phyloP scores from a whole-genome alignment of 2,888 invertebrate species.

The Trachelus tabidus region DNA sequence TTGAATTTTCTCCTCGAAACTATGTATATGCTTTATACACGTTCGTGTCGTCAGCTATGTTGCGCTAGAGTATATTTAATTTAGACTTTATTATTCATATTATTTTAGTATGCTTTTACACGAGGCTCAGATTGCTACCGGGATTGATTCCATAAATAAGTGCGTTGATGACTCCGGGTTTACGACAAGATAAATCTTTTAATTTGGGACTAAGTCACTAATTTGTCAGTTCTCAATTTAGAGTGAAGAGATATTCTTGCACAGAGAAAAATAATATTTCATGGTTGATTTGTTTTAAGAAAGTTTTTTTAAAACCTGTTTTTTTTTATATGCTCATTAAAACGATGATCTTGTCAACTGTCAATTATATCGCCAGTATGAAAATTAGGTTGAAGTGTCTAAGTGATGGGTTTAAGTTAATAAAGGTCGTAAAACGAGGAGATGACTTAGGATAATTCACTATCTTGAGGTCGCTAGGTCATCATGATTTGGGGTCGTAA shows the following conservation, averaged over 20 bases:
- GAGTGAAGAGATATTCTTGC: background rate
- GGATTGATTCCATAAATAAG: background rate
- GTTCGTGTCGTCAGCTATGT: background rate
- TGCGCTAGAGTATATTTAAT: background rate
- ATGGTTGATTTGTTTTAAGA: background rate
- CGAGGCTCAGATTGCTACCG: background rate
- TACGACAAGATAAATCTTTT: background rate
- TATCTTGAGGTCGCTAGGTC: conserved; percentile 33
- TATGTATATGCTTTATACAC: background rate
- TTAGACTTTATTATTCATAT: background rate
- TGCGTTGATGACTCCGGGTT: background rate
- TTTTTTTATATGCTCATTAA: background rate
- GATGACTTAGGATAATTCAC: background rate
- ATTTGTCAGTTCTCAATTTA: background rate
- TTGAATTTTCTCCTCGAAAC: background rate
- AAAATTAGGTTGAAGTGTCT: background rate
- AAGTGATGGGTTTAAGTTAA: background rate
- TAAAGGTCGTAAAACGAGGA: background rate
- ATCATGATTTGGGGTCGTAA: conserved; percentile 35
- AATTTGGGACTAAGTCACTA: too few relatives aligned
- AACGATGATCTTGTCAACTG: background rate
- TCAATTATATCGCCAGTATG: background rate
- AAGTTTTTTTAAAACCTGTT: background rate
- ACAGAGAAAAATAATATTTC: background rate
- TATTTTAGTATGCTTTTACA: background rate